Evolutionary conservation across 1,140 invertebrate species (phyloP).

Genomic region (Ctenoplectra terminalis): DNA sequence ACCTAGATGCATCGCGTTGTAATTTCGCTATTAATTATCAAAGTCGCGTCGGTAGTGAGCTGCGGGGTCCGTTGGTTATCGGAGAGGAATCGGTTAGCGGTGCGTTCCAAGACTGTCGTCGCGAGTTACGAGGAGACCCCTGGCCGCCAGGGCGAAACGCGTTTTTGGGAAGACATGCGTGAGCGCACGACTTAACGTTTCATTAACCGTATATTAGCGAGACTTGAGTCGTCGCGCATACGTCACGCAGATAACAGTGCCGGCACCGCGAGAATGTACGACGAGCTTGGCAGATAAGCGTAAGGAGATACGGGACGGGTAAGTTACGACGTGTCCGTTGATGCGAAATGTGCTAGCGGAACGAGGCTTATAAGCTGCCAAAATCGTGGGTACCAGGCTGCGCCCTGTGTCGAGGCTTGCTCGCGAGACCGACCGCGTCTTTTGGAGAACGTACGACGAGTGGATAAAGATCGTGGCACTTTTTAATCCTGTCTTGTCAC

Average conservation of each 20-base stretch:
- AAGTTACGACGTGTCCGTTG: conserved; percentile 67
- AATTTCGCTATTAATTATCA: conserved; percentile 33
- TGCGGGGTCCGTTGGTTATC: neutral
- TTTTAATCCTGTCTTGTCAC: conserved; percentile 34
- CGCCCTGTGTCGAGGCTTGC: neutral
- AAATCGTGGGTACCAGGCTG: conserved; percentile 45
- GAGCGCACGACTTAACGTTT: conserved; percentile 66
- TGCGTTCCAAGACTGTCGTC: neutral
- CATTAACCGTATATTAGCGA: conserved; percentile 75
- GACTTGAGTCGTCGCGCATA: conserved; percentile 61
- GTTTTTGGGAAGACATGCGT: conserved; percentile 33
- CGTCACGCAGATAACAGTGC: conserved; percentile 69
- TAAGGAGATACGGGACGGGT: conserved; percentile 64
- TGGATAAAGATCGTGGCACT: conserved; percentile 37
- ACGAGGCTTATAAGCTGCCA: conserved; percentile 66
- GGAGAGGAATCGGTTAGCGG: neutral
- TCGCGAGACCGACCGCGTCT: neutral
- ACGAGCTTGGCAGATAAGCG: conserved; percentile 67
- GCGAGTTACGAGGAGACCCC: conserved; percentile 37
- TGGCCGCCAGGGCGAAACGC: neutral
- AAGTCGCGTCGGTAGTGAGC: neutral
- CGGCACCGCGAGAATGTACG: conserved; percentile 58
- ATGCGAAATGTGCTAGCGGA: conserved; percentile 59
- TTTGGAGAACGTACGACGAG: conserved; percentile 27
- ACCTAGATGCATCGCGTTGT: conserved; percentile 1